Conservation (phyloP, 1,140 invertebrate species). For the Caerostris darwini region DNA sequence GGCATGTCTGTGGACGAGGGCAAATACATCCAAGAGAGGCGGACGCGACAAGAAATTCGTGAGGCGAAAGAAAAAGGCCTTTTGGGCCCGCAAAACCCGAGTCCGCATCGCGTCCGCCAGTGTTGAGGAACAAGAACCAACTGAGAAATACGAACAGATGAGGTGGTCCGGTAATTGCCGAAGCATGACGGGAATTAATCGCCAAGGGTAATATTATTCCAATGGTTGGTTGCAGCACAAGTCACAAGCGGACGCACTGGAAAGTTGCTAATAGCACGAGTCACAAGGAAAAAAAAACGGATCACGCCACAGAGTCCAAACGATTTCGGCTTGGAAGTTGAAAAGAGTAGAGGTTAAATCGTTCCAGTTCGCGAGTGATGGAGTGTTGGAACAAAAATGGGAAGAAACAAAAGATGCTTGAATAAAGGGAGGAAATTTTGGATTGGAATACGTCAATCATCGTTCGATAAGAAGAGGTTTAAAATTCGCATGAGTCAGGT, state of each 20-base stretch:
- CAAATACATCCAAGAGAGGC: slow-evolving; percentile 32
- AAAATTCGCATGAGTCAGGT: slow-evolving; percentile 14
- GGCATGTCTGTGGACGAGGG: slow-evolving; percentile 20
- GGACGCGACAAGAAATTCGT: slow-evolving; percentile 48
- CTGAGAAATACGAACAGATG: not conserved
- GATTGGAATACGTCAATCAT: slow-evolving; percentile 8
- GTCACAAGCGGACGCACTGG: not conserved
- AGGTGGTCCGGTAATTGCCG: slow-evolving; percentile 10
- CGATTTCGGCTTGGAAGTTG: not conserved
- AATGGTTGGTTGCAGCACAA: not conserved
- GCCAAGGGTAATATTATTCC: not conserved
- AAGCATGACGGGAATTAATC: slow-evolving; percentile 1
- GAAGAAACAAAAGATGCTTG: not conserved
- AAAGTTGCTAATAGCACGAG: not conserved
- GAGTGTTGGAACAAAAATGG: not conserved
- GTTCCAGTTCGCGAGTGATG: not conserved
- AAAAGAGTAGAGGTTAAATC: not conserved
- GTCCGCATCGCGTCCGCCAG: slow-evolving; percentile 8
- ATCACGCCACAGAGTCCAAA: not conserved
- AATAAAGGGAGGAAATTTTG: not conserved
- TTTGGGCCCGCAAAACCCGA: not conserved
- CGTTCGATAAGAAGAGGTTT: not conserved
- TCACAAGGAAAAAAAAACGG: not conserved
- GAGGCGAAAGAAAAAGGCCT: not conserved
- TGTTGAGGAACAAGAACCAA: not conserved